phyloP scores from a whole-genome alignment of 1,140 invertebrate genomes.

The Odontomachus brunneus region DNA sequence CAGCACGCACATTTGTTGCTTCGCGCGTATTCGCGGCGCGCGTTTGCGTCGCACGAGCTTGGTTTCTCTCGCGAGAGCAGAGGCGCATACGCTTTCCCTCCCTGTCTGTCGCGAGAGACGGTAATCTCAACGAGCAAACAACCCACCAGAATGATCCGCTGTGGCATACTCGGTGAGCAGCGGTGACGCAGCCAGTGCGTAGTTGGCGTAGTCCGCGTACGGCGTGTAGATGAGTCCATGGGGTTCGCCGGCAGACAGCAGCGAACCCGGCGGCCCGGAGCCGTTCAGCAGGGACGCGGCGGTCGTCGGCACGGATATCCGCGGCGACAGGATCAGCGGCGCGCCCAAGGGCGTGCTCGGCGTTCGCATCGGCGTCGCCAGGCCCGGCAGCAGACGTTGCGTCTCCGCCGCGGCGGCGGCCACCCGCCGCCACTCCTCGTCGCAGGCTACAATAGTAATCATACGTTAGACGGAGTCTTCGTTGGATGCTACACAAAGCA shows the following conservation, averaged over 20 bases:
- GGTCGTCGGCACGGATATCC: slow-evolving; percentile 92
- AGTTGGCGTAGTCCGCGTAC: slow-evolving; percentile 95
- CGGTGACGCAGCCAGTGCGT: slow-evolving; percentile 92
- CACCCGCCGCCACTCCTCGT: slow-evolving; percentile 92
- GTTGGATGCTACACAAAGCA: too few species aligned
- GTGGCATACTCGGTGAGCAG: slow-evolving; percentile 94
- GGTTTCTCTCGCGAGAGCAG: slow-evolving; percentile 5
- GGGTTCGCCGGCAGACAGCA: slow-evolving; percentile 87
- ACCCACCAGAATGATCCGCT: slow-evolving; percentile 97
- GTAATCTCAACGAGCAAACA: slow-evolving; percentile 91
- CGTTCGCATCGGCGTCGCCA: slow-evolving; percentile 89
- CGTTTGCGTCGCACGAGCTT: too few species aligned
- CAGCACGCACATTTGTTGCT: too few species aligned
- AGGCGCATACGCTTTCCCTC: slow-evolving; percentile 39
- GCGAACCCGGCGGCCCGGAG: slow-evolving; percentile 89
- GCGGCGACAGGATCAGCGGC: slow-evolving; percentile 94
- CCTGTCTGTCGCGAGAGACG: slow-evolving; percentile 36
- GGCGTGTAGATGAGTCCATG: slow-evolving; percentile 90
- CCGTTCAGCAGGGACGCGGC: slow-evolving; percentile 90
- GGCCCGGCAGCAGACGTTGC: slow-evolving; percentile 89
- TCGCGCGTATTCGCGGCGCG: too few species aligned
- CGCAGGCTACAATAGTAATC: slow-evolving; percentile 87
- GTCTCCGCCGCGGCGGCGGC: slow-evolving; percentile 91
- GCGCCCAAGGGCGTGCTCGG: slow-evolving; percentile 91
- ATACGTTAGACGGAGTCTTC: slow-evolving; percentile 22